Base-by-base conservation (phyloP, 2,797 vertebrate species). In the Hoplostethus atlanticus region DNA sequence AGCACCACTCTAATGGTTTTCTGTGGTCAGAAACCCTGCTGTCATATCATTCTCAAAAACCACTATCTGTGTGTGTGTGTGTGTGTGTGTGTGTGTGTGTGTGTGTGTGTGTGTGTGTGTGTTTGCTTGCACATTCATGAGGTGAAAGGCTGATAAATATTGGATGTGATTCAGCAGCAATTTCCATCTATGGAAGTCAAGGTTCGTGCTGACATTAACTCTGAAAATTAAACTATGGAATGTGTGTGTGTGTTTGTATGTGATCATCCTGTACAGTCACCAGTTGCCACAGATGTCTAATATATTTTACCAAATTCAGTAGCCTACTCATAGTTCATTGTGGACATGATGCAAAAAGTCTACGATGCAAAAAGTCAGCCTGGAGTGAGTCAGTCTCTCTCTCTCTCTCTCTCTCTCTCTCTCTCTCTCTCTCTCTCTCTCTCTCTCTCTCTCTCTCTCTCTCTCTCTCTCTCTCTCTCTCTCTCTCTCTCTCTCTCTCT, bases 61-160 rank as follows among this genome's bases (percentile, higher is more conserved):
- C 21, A 21, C 21, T 21, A 21, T 21, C 1, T 21, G 21, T 21
- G 21, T 21, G 21, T 21, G 21, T 16, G 10, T 12, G 16, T 13
- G 15, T 34, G 31, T 34, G n/a, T 17, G 48, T 60, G 38, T 25
- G 9, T 53, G 31, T 61, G 15, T 13, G 47, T n/a, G 59, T 61
- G 3, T 52, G 61, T 72, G 48, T 21, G 1, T 21, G n/a, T 51
- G 50, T 4, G 50, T 21, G 17, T 6, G 17, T 10, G 17, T 34
- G 2, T 34, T 55, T 3, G 13, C 55, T 59, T 74, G 44, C 63
- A 60, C 60, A 57, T 64, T 61, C 50, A 60, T 46, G 47, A 59
- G 81, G 80, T 80, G 62, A 75, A 44, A 51, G 15, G 56, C 51
- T 71, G 48, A 80, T 87, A 51, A 80, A 83, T 86, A 85, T 63